phyloP scores from a whole-genome alignment of 2,113 vertebrate species.

The Neoarius graeffei region DNA sequence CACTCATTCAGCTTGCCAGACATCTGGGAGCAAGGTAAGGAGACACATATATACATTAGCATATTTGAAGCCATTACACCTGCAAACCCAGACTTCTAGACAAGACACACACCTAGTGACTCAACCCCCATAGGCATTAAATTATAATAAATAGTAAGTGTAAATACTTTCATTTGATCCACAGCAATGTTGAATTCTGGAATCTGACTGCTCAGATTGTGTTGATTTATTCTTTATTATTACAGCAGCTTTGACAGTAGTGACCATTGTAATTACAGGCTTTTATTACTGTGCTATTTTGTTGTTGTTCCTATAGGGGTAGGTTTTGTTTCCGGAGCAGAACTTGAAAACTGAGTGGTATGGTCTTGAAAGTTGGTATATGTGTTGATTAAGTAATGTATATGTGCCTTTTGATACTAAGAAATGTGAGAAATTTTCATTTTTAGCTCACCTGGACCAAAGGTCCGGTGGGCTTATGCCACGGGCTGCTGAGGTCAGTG shows the following conservation, averaged over 20 bases:
- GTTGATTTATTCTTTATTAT: neutral
- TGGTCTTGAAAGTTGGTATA: too few species aligned
- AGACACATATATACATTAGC: neutral
- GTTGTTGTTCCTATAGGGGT: neutral
- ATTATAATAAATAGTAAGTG: neutral
- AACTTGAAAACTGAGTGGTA: too few species aligned
- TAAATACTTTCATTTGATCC: neutral
- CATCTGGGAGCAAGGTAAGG: slow-evolving; percentile 87
- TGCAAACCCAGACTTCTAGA: neutral
- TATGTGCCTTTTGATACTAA: too few species aligned
- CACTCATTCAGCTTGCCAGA: slow-evolving; percentile 84
- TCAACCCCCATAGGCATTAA: neutral
- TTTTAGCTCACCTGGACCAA: too few species aligned
- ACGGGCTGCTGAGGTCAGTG: too few species aligned
- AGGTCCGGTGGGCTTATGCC: too few species aligned
- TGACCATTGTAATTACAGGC: neutral
- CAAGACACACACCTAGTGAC: neutral
- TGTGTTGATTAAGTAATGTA: too few species aligned
- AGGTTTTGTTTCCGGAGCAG: too few species aligned
- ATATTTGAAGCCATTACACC: neutral
- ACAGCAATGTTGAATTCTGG: neutral
- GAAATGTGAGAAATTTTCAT: too few species aligned
- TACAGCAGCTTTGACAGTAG: neutral
- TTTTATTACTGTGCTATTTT: neutral
- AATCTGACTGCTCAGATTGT: neutral